Percentiles rank a stretch among this genome's conserved stretches.
These are phyloP conservation scores for Portevinia maculata DNA, from an alignment of 2,888 invertebrate species.

Conservation along the genomic window DNA sequence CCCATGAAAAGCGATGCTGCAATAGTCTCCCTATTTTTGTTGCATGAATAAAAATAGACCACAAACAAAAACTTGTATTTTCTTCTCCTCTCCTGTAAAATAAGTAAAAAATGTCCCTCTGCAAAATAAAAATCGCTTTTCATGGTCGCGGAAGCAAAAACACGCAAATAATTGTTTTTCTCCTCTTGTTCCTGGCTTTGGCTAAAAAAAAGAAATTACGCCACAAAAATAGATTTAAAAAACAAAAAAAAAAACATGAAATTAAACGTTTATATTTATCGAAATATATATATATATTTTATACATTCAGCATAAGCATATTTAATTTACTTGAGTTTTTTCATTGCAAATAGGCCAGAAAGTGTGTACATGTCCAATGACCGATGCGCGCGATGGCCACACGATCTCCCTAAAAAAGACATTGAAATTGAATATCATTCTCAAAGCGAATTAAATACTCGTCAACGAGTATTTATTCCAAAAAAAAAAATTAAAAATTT, in stretches of 20 bases:
- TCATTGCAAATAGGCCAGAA: constrained; percentile 83
- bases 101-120: constrained; percentile 12
- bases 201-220: constrained; percentile 44
- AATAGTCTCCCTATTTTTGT: constrained; percentile 27
- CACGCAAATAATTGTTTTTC: constrained; percentile 56
- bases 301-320: constrained; percentile 75
- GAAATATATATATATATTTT: constrained; percentile 57
- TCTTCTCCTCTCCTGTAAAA: constrained; percentile 2
- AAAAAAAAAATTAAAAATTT: constrained; percentile 74
- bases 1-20: constrained; percentile 78
- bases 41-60: constrained; percentile 28
- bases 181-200: constrained; percentile 74
- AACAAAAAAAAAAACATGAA: constrained; percentile 65
- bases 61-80: constrained; percentile 39
- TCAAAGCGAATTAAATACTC: constrained; percentile 62
- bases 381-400: constrained; percentile 84
- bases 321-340: constrained; percentile 83
- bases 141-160: constrained; percentile 69
- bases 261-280: constrained; percentile 44
- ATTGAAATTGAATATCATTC: constrained; percentile 75
- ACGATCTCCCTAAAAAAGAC: constrained; percentile 80
- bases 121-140: constrained; percentile 57
- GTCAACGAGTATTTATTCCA: constrained; percentile 71
- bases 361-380: constrained; percentile 83
- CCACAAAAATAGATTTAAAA: constrained; percentile 64